Conservation (phyloP, 2,888 invertebrate species). For the Aleiodes leptofemur region DNA sequence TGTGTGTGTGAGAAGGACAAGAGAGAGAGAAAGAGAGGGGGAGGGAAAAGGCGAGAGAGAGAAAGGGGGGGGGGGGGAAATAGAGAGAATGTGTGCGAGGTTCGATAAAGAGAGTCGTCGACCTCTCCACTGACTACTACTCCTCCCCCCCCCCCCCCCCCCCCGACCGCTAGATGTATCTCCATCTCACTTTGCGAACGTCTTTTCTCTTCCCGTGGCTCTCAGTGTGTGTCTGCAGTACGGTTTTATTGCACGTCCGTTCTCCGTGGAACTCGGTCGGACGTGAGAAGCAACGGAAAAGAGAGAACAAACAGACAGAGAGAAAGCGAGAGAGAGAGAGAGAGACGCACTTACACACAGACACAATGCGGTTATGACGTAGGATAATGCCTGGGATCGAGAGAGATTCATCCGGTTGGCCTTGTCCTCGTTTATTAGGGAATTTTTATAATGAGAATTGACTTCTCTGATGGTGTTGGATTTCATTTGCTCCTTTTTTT, state of each 20-base stretch:
- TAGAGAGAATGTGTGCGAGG: constrained; percentile 3
- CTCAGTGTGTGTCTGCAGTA: constrained; percentile 34
- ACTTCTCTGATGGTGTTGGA: too few relatives aligned
- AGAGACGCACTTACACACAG: too few relatives aligned
- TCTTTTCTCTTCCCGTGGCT: constrained; percentile 11
- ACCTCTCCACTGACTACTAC: constrained; percentile 50
- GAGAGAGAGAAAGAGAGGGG: too few relatives aligned
- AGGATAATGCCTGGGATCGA: constrained; percentile 40
- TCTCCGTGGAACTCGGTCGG: constrained; percentile 44
- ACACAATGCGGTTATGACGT: constrained; percentile 45
- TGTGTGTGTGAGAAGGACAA: too few relatives aligned
- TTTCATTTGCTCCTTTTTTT: too few relatives aligned
- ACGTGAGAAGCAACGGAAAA: constrained; percentile 46
- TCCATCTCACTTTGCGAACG: neutral
- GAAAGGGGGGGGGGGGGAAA: constrained; percentile 17
- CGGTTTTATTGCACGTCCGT: constrained; percentile 49
- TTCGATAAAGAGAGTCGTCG: constrained; percentile 54
- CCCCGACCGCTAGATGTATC: neutral
- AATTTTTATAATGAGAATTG: neutral
- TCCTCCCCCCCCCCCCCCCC: neutral
- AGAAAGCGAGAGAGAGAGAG: neutral
- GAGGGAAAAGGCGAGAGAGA: constrained; percentile 33
- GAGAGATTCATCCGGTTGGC: constrained; percentile 40
- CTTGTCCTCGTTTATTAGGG: constrained; percentile 32
- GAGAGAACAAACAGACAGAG: constrained; percentile 7